phyloP scores from a whole-genome alignment of 2,113 vertebrate species.

The Coptodon bakossiorum region DNA sequence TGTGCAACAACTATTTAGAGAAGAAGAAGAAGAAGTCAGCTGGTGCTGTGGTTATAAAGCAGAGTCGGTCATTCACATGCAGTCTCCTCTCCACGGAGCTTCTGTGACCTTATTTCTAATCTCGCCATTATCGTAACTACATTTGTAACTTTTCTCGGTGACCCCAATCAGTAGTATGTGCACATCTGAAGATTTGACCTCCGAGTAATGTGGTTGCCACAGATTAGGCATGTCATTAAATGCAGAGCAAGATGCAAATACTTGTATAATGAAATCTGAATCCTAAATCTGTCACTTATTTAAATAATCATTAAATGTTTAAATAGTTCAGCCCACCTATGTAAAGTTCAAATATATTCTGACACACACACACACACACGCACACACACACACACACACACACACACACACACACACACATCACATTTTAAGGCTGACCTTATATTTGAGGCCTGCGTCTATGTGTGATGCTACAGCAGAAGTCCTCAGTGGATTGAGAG shows the following conservation, averaged over 20 bases:
- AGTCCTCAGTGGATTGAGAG: background rate
- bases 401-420: background rate
- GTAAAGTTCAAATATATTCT: background rate
- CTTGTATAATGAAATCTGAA: background rate
- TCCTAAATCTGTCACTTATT: background rate
- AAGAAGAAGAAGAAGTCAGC: background rate
- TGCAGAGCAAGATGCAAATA: background rate
- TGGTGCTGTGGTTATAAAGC: background rate
- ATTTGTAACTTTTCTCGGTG: background rate
- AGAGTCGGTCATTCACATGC: background rate
- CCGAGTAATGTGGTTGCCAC: background rate
- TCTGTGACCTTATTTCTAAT: no score
- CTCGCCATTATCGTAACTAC: no score
- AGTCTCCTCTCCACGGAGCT: background rate
- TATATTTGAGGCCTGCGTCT: background rate
- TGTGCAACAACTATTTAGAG: background rate
- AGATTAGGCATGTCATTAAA: background rate
- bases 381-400: background rate
- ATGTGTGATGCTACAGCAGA: background rate
- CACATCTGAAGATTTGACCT: background rate
- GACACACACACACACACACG: background rate
- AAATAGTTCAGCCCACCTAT: background rate
- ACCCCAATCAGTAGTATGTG: background rate
- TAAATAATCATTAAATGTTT: background rate
- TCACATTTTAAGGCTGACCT: background rate